phyloP scores from a whole-genome alignment of 2,113 vertebrate species.

The Albula goreensis region DNA sequence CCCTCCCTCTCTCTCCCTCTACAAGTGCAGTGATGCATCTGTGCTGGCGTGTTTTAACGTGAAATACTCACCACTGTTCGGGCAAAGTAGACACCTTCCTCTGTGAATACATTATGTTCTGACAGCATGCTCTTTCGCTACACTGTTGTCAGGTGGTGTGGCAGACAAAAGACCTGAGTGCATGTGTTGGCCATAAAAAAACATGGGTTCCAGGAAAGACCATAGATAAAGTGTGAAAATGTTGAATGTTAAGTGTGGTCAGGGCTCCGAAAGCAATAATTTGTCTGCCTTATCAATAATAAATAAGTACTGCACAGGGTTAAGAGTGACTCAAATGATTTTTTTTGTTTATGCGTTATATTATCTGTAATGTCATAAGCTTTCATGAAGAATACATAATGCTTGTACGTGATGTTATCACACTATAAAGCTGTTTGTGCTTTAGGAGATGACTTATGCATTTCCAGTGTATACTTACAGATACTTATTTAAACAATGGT shows the following conservation, averaged over 20 bases:
- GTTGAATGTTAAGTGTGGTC: not conserved
- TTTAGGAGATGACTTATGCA: too few relatives aligned
- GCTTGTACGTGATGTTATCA: not conserved
- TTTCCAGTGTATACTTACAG: too few relatives aligned
- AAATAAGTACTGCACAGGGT: too few relatives aligned
- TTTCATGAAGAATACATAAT: not conserved
- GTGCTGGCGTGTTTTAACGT: not conserved
- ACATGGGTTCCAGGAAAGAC: too few relatives aligned
- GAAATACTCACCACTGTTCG: constrained; percentile 10
- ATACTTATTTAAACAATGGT: too few relatives aligned
- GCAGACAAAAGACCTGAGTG: not conserved
- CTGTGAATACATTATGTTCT: not conserved
- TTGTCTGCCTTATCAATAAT: too few relatives aligned
- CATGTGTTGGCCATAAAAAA: not conserved
- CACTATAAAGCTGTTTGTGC: too few relatives aligned
- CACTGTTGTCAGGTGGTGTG: not conserved
- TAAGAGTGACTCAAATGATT: too few relatives aligned
- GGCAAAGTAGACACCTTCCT: not conserved
- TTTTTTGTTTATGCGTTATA: not conserved
- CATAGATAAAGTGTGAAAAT: too few relatives aligned
- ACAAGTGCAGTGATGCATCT: not conserved
- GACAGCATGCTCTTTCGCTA: not conserved
- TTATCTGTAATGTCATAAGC: not conserved
- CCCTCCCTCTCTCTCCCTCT: not conserved
- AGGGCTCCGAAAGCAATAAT: too few relatives aligned